Base-by-base conservation (phyloP, 2,113 vertebrate species). In the Thryonomys swinderianus region DNA sequence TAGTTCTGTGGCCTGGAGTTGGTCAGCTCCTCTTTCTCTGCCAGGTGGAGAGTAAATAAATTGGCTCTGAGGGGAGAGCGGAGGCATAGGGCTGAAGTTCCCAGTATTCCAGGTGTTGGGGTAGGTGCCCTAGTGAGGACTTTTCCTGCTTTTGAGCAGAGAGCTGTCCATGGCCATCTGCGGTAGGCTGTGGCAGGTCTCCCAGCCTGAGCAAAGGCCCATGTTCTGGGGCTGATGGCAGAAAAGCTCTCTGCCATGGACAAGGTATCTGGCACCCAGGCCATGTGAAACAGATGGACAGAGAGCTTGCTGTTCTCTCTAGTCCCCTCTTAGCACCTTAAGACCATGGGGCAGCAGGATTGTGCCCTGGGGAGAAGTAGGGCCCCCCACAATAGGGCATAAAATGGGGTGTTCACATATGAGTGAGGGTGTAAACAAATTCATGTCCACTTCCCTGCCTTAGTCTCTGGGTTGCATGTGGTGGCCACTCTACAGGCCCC, bases 1-100 rank as follows among this genome's bases (percentile, higher is more conserved):
- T 96, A 85, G 86, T 90, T 97, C 81, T 27, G 89, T 94, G 93
- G 91, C 95, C 85, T 61, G 25, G 95, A 82, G 93, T 42, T 59
- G 1, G 25, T 30, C 74, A 59, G n/a, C 64, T 95, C 81, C 37
- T 30, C 12, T 45, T 3, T 34, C 14, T 0, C 25, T 32, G 73
- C 85, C 89, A 45, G 27, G 34, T n/a, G 79, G 87, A 69, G 67
- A 82, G 37, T 21, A 6, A 7, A 30, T 11, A 3, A 73, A 76
- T 78, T 4, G 16, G 48, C 62, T 53, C 48, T 1, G 0, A 45
- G 0, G 0, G n/a, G 25, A 40, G 34, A 6, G 32, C 20, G 20
- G 7, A 18, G 51, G 10, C 1, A 0, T 5, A 2, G 3, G 23
- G 66, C 17, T 32, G 34, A 5, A 57, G n/a, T 55, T 64, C n/a